Conservation (phyloP, 2,113 vertebrate genomes). For the Leptodactylus fuscus region DNA sequence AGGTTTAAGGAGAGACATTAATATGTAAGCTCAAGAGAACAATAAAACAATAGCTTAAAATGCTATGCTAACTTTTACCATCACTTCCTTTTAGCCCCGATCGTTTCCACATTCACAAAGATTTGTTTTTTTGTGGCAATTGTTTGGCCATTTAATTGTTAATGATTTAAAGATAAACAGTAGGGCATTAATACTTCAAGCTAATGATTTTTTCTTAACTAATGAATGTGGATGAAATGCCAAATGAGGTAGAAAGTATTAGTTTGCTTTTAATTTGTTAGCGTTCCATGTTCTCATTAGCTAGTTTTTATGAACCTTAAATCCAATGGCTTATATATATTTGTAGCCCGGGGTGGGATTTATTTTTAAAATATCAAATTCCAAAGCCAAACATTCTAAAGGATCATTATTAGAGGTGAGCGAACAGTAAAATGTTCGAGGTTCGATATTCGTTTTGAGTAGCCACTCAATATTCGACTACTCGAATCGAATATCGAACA, state of each 20-base stretch:
- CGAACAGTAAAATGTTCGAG: no score
- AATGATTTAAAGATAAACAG: conserved; percentile 49
- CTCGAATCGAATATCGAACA: no score
- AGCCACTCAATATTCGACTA: no score
- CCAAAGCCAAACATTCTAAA: conserved; percentile 18
- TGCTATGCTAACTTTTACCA: background rate
- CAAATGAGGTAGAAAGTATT: conserved; percentile 53
- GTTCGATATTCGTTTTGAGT: no score
- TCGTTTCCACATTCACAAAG: background rate
- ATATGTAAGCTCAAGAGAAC: background rate
- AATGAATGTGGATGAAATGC: conserved; percentile 51
- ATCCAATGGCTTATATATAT: conserved; percentile 12
- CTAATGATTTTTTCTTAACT: conserved; percentile 47
- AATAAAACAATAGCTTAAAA: background rate
- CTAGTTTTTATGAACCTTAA: conserved; percentile 50
- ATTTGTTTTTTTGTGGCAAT: background rate
- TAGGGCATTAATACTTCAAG: conserved; percentile 24
- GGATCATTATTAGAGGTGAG: no score
- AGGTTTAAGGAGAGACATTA: background rate
- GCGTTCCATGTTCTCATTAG: conserved; percentile 43
- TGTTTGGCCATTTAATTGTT: conserved; percentile 42
- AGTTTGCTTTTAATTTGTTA: conserved; percentile 50
- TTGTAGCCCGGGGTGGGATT: background rate
- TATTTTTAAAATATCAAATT: conserved; percentile 6
- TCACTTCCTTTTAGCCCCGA: background rate